Percentiles rank a stretch among this genome's conserved stretches.
These are phyloP conservation scores for Muschampia plurimacula DNA, from an alignment of 2,888 invertebrate species.

Conservation along the genomic window DNA sequence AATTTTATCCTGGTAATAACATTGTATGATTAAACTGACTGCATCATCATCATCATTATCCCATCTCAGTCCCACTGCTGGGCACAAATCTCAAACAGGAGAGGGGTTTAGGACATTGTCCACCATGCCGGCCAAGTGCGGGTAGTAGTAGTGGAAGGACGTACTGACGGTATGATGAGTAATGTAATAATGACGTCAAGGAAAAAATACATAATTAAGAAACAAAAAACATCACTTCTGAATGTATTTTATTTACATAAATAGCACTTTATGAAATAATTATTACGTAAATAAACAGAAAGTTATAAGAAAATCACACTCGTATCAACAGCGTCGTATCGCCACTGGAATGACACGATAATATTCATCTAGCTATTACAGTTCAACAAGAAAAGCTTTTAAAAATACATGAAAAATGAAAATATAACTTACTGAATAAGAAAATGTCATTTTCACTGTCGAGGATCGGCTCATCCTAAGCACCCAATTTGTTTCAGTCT, in stretches of 20 bases:
- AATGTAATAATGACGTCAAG: no score
- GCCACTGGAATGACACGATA: slow-evolving; percentile 43
- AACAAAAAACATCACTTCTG: slow-evolving; percentile 10
- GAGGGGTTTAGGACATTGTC: no score
- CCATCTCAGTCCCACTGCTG: no score
- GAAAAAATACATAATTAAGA: not conserved
- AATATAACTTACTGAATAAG: slow-evolving; percentile 27
- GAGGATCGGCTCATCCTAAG: slow-evolving; percentile 50
- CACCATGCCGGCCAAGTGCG: no score
- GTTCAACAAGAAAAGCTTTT: slow-evolving; percentile 34
- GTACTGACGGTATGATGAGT: no score
- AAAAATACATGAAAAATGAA: slow-evolving; percentile 30
- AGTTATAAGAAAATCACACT: slow-evolving; percentile 24
- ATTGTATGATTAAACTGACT: no score
- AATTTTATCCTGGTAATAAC: no score
- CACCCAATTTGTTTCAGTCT: slow-evolving; percentile 69
- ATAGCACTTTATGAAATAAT: slow-evolving; percentile 30
- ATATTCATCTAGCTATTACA: slow-evolving; percentile 26
- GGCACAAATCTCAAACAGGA: no score
- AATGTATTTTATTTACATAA: slow-evolving; percentile 38
- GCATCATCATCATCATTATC: no score
- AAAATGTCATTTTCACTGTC: slow-evolving; percentile 24
- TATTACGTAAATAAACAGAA: slow-evolving; percentile 18
- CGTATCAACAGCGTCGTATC: slow-evolving; percentile 22
- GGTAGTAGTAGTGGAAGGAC: no score